phyloP scores from a whole-genome alignment of 23 tunicate species.

The Trididemnum nubilum region DNA sequence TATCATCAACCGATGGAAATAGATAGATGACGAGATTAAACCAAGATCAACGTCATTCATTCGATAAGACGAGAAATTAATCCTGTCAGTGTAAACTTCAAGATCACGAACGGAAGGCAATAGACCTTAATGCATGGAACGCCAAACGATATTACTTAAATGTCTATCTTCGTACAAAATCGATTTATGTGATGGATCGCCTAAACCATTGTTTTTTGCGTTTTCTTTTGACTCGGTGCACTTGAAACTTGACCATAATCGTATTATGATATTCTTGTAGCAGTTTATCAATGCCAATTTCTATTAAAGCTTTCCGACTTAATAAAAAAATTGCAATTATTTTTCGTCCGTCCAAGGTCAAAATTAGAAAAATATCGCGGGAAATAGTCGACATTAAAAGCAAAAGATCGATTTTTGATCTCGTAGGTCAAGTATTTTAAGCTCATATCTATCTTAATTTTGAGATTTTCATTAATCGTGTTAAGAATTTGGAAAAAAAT shows the following conservation, averaged over 20 bases:
- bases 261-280: background rate
- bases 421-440: background rate
- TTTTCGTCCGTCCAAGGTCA: background rate
- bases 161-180: background rate
- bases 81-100: conserved; percentile 18
- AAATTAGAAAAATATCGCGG: background rate
- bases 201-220: background rate
- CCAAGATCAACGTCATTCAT: conserved; percentile 7
- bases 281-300: conserved; percentile 17
- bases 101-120: conserved; percentile 27
- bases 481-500: no score
- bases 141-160: background rate
- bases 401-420: background rate
- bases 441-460: background rate
- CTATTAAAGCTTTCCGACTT: background rate
- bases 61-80: conserved; percentile 16
- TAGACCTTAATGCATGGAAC: background rate
- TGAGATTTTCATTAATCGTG: background rate
- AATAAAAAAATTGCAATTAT: background rate
- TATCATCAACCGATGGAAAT: conserved; percentile 1
- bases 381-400: background rate
- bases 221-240: background rate
- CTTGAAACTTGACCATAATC: background rate
- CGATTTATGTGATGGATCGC: conserved; percentile 7
- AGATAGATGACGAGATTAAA: background rate